Percentiles rank a stretch among this genome's conserved stretches.
phyloP scores from a whole-genome alignment of 2,797 vertebrate species.

The Crenichthys baileyi region DNA sequence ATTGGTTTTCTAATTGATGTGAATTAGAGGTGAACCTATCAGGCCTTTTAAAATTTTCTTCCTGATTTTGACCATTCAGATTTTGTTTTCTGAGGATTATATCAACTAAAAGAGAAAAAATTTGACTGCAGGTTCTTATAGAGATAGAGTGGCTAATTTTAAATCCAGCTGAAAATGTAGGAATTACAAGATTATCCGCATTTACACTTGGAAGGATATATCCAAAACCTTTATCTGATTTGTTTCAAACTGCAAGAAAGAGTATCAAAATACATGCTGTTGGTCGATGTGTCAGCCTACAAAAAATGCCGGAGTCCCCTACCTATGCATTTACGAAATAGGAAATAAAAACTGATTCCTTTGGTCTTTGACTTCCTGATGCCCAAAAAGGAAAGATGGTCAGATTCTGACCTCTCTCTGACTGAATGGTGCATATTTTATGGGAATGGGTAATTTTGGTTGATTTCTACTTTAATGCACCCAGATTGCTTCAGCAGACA shows the following conservation, averaged over 20 bases:
- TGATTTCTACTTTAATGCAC: slow-evolving; percentile 29
- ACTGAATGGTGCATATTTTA: background rate
- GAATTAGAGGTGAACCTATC: background rate
- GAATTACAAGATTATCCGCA: background rate
- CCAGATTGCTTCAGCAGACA: slow-evolving; percentile 48
- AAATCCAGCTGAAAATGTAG: no score
- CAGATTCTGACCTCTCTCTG: background rate
- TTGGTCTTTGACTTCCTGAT: background rate
- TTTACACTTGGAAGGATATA: background rate
- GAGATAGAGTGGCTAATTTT: background rate
- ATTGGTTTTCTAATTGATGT: background rate
- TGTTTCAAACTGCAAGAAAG: background rate
- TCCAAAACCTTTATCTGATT: background rate
- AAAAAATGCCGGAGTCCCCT: background rate
- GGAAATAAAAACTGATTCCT: background rate
- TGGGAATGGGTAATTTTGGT: background rate
- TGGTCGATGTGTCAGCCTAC: background rate
- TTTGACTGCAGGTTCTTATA: background rate
- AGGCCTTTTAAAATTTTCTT: background rate
- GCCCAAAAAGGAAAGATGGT: background rate
- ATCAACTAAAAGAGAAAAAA: background rate
- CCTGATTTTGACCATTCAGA: background rate
- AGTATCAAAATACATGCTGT: background rate
- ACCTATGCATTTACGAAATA: background rate
- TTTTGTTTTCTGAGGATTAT: background rate